Evolutionary conservation across 1,140 invertebrate species (phyloP).

Genomic region (Pteromalus puparum): DNA sequence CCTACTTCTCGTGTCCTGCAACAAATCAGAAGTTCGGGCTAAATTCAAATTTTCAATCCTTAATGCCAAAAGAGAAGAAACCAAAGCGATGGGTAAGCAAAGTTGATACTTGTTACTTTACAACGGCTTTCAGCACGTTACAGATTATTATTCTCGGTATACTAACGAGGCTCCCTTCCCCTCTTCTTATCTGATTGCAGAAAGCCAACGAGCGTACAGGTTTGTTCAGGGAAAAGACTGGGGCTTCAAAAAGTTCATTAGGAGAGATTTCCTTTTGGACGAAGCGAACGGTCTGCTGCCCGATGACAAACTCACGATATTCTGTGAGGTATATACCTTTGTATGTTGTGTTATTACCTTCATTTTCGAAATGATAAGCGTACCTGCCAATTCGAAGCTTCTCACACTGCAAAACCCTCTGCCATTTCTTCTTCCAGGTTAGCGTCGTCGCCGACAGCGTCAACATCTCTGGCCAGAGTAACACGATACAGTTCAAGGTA

Average conservation of each 20-base stretch:
- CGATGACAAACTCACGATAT: slow-evolving; percentile 99
- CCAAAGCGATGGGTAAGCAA: slow-evolving; percentile 96
- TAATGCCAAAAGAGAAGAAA: slow-evolving; percentile 99
- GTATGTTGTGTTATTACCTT: slow-evolving; percentile 57
- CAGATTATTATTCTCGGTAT: not conserved
- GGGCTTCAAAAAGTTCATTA: slow-evolving; percentile 99
- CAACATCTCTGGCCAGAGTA: slow-evolving; percentile 96
- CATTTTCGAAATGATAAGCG: slow-evolving; percentile 38
- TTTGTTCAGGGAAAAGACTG: slow-evolving; percentile 99
- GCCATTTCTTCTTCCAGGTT: slow-evolving; percentile 75
- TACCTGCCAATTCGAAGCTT: slow-evolving; percentile 17
- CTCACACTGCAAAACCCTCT: slow-evolving; percentile 38
- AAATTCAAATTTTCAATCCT: slow-evolving; percentile 99
- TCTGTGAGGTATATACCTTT: slow-evolving; percentile 90
- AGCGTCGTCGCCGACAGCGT: slow-evolving; percentile 98
- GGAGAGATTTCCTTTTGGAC: slow-evolving; percentile 97
- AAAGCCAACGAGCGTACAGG: slow-evolving; percentile 94
- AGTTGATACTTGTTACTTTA: too few species aligned
- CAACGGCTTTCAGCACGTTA: not conserved
- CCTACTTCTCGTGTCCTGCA: slow-evolving; percentile 98
- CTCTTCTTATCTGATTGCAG: slow-evolving; percentile 73
- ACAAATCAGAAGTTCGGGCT: slow-evolving; percentile 99
- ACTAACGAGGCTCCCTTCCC: not conserved
- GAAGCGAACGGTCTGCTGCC: slow-evolving; percentile 98
- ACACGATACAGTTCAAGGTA: slow-evolving; percentile 97